phyloP scores from a whole-genome alignment of 1,140 invertebrate genomes.

The Dendroctonus ponderosae region DNA sequence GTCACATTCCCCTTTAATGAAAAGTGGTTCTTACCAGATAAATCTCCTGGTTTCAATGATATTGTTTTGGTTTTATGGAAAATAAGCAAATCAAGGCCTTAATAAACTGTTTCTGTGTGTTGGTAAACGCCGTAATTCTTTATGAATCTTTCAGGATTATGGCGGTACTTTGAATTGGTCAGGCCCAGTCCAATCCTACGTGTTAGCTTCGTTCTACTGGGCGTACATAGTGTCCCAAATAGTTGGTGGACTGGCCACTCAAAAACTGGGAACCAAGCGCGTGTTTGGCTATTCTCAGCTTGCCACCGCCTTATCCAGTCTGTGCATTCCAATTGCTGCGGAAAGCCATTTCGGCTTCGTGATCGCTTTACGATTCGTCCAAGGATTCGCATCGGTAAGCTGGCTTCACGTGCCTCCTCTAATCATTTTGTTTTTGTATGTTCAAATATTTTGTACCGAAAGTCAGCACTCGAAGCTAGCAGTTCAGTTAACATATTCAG shows the following conservation, averaged over 20 bases:
- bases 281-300: slow-evolving; percentile 74
- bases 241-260: slow-evolving; percentile 70
- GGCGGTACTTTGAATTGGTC: slow-evolving; percentile 64
- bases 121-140: too few species aligned
- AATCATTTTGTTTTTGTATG: slow-evolving; percentile 1
- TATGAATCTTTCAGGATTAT: slow-evolving; percentile 40
- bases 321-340: slow-evolving; percentile 64
- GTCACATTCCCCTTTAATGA: too few species aligned
- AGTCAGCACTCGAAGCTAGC: background rate
- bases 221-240: slow-evolving; percentile 71
- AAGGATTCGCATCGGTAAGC: slow-evolving; percentile 67
- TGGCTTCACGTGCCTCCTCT: too few species aligned
- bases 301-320: slow-evolving; percentile 65
- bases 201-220: slow-evolving; percentile 71
- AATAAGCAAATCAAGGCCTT: too few species aligned
- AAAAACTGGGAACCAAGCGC: slow-evolving; percentile 74
- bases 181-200: slow-evolving; percentile 59
- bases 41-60: background rate
- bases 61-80: background rate
- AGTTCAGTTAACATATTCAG: too few species aligned
- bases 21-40: too few species aligned
- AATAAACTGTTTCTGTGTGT: too few species aligned
- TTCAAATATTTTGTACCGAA: background rate
- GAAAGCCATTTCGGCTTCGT: slow-evolving; percentile 61
- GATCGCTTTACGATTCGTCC: slow-evolving; percentile 63